These are phyloP conservation scores for Microplitis demolitor DNA, from an alignment of 1,140 invertebrate species.

Conservation along the genomic window DNA sequence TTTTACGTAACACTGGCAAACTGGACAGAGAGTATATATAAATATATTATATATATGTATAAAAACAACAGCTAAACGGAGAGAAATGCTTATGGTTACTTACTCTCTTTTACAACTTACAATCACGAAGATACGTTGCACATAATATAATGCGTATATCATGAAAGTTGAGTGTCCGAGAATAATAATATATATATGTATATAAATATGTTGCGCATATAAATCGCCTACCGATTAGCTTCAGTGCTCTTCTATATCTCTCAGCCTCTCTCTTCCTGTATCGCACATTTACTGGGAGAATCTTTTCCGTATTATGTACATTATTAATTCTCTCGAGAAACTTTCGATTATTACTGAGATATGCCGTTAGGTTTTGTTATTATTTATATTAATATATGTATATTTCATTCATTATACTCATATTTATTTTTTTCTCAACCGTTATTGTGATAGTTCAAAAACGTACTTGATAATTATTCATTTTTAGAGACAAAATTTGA, in stretches of 20 bases:
- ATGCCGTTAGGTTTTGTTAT: no score
- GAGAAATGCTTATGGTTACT: conserved; percentile 8
- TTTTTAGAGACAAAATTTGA: no score
- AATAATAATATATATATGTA: not conserved
- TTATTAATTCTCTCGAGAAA: conserved; percentile 1
- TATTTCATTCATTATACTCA: no score
- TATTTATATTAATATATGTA: not conserved
- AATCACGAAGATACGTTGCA: not conserved
- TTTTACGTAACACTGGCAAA: conserved; percentile 34
- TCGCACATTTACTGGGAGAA: not conserved
- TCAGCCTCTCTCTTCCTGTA: conserved; percentile 18
- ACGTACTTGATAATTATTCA: no score
- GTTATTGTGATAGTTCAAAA: no score
- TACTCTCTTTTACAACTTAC: conserved; percentile 18
- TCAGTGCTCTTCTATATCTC: conserved; percentile 9
- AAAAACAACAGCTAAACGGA: not conserved
- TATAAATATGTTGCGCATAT: not conserved
- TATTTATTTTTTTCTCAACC: no score
- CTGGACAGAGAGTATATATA: conserved; percentile 19
- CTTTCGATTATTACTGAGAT: no score
- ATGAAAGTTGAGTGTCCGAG: conserved; percentile 12
- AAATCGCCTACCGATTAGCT: not conserved
- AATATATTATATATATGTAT: no score
- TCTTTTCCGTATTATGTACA: not conserved
- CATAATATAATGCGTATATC: not conserved